Evolutionary conservation across 2,797 vertebrate genomes (phyloP), one percentile per base, ranked within the genome.

Genomic region (Lophura swinhoii): DNA sequence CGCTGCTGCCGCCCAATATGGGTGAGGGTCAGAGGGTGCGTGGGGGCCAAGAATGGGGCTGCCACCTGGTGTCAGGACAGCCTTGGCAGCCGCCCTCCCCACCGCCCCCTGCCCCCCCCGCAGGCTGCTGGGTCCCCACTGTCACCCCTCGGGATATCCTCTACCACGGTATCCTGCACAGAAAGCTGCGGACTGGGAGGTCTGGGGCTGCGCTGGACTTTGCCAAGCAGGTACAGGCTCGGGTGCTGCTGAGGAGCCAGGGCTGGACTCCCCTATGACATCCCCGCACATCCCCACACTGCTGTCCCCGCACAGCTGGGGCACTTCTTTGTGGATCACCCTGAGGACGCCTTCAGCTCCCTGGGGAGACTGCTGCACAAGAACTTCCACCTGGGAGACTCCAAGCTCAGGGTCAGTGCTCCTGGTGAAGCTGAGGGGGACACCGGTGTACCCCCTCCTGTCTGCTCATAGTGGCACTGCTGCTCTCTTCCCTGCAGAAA

Each of bases 321-420:
- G 23, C 90, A 82, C 33, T 97, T 98, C 90, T 96, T 97, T 58
- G 91, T 96, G 96, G 97, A 98, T 90, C 97, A 98, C 24, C 97
- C 97, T 0, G 96, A 97, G 70, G 95, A 97, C 0, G 98, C 97
- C 0, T 98, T 98, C 55, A 96, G 97, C 3, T 94, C 97, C 13
- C 77, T 98, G 80, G 98, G 98, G 11, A 95, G 2, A 29, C 91
- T 98, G 59, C 95, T 98, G 88, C 97, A 98, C 72, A 95, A 97
- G 77, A 97, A 98, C 82, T 97, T 97, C 92, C 59, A 95, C 46
- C 59, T 98, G 62, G 97, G 96, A 5, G 87, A 97, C 29, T 41
- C 64, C 3, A 51, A 4, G 5, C 48, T 97, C 71, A 60, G 4
- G 68, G 98, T 98, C 56, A 95, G 92, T 90, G 13, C 22, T 10